Evolutionary conservation across 2,797 vertebrate genomes (phyloP).

Genomic region (Sphaeramia orbicularis): DNA sequence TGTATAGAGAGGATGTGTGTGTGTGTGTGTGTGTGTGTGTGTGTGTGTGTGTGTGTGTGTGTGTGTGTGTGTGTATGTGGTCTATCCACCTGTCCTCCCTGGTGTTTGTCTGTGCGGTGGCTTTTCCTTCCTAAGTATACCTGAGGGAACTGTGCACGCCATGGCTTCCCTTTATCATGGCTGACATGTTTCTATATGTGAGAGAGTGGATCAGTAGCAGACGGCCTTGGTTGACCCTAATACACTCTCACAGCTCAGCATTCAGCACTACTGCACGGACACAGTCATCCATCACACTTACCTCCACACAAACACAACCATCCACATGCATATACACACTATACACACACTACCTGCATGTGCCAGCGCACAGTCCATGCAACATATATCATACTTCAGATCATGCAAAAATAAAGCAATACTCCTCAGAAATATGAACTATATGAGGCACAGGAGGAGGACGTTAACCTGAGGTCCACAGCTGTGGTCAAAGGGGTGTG

Average conservation of each 20-base stretch:
- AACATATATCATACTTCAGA: slow-evolving; percentile 27
- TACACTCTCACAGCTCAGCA: slow-evolving; percentile 24
- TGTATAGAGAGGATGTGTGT: neutral
- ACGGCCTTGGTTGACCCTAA: slow-evolving; percentile 42
- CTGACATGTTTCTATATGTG: slow-evolving; percentile 59
- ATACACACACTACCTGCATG: neutral
- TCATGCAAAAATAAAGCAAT: slow-evolving; percentile 19
- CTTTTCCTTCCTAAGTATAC: slow-evolving; percentile 78
- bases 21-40: too few relatives aligned
- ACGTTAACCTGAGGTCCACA: too few relatives aligned
- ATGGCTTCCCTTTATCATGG: slow-evolving; percentile 73
- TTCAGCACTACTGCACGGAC: slow-evolving; percentile 30
- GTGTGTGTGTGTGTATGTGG: neutral
- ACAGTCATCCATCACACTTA: slow-evolving; percentile 68
- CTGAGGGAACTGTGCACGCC: slow-evolving; percentile 67
- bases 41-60: slow-evolving; percentile 14
- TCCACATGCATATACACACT: neutral
- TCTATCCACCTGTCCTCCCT: slow-evolving; percentile 36
- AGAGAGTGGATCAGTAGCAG: slow-evolving; percentile 23
- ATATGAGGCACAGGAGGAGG: too few relatives aligned
- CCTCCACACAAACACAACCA: slow-evolving; percentile 36
- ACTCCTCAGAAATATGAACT: neutral
- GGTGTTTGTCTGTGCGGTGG: slow-evolving; percentile 47
- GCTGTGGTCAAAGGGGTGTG: too few relatives aligned
- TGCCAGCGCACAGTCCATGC: slow-evolving; percentile 1